phyloP scores from a whole-genome alignment of 2,888 invertebrate species.

The Mantis religiosa region DNA sequence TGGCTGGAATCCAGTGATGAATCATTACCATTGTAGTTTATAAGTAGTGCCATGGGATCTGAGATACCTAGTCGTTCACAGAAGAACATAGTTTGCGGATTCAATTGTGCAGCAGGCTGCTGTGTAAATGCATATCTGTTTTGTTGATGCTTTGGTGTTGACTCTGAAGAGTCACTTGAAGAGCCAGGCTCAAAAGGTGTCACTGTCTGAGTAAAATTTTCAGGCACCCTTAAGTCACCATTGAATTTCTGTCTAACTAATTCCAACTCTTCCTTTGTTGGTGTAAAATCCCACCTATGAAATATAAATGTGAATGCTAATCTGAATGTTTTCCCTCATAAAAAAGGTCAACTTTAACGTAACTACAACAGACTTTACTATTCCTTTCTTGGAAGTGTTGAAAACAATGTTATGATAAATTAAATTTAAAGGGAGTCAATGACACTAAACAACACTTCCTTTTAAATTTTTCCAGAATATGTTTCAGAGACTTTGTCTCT shows the following conservation, averaged over 20 bases:
- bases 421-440: too few species aligned
- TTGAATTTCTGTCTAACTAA: constrained; percentile 60
- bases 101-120: constrained; percentile 55
- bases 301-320: neutral
- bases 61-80: constrained; percentile 60
- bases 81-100: constrained; percentile 49
- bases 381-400: too few species aligned
- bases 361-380: neutral
- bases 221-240: constrained; percentile 64
- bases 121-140: constrained; percentile 52
- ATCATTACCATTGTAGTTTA: constrained; percentile 30
- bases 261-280: constrained; percentile 69
- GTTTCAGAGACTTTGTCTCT: too few species aligned
- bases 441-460: too few species aligned
- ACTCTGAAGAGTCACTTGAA: constrained; percentile 32
- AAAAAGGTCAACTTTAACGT: neutral
- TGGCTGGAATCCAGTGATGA: neutral
- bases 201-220: constrained; percentile 75
- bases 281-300: constrained; percentile 66
- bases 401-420: too few species aligned
- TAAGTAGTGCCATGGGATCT: constrained; percentile 69
- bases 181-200: constrained; percentile 54
- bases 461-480: too few species aligned
- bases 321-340: too few species aligned
- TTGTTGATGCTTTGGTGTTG: constrained; percentile 47